These are phyloP conservation scores for Saxidomus purpurata DNA, from an alignment of 1,140 invertebrate genomes.

Conservation along the genomic window DNA sequence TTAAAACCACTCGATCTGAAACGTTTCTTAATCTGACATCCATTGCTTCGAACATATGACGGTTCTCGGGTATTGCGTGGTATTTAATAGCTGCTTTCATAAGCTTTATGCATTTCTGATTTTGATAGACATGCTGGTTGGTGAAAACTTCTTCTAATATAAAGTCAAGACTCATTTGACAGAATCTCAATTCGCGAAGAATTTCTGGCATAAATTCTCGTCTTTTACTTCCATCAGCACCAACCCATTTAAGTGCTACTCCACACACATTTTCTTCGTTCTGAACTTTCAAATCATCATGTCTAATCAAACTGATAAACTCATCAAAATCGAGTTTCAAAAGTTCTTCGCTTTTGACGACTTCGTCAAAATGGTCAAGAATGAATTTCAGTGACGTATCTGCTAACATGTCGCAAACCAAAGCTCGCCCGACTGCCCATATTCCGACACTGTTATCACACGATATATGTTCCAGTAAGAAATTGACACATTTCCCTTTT, in stretches of 20 bases:
- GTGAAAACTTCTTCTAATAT: constrained; percentile 37
- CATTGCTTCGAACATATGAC: constrained; percentile 57
- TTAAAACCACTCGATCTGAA: constrained; percentile 10
- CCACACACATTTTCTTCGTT: constrained; percentile 73
- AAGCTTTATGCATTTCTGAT: background rate
- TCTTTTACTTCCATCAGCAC: background rate
- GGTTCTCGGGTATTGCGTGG: constrained; percentile 66
- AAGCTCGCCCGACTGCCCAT: constrained; percentile 94
- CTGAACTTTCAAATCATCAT: constrained; percentile 75
- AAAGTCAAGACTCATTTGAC: constrained; percentile 46
- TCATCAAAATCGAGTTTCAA: constrained; percentile 70
- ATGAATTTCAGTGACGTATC: constrained; percentile 67
- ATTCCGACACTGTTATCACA: constrained; percentile 97
- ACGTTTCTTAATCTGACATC: background rate
- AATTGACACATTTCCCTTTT: constrained; percentile 94
- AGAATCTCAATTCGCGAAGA: constrained; percentile 30
- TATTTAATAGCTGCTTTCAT: constrained; percentile 54
- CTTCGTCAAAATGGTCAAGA: constrained; percentile 73
- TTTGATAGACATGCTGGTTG: background rate
- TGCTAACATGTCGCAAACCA: constrained; percentile 83
- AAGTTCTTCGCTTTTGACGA: constrained; percentile 72
- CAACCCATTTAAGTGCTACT: constrained; percentile 33
- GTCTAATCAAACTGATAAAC: constrained; percentile 70
- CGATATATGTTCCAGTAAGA: constrained; percentile 94
- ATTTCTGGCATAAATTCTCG: constrained; percentile 8